Percentiles rank a stretch among this genome's conserved stretches.
Evolutionary conservation across 2,888 invertebrate genomes (phyloP).

Genomic region (Luffia ferchaultella): DNA sequence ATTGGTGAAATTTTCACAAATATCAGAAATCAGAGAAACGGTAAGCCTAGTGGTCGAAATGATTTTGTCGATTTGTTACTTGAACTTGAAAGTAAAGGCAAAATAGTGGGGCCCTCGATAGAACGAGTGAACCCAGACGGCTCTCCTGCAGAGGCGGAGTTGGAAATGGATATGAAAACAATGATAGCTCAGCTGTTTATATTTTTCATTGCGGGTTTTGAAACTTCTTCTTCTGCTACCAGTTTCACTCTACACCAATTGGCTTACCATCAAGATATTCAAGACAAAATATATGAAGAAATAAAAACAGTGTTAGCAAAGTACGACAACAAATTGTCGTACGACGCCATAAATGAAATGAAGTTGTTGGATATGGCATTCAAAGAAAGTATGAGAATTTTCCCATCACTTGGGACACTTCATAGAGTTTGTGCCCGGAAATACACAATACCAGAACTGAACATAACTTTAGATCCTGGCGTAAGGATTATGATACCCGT

Average conservation of each 20-base stretch:
- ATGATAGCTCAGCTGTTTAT: slow-evolving; percentile 19
- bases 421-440: slow-evolving; percentile 13
- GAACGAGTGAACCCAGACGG: slow-evolving; percentile 6
- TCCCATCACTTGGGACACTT: slow-evolving; percentile 14
- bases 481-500: slow-evolving; percentile 11
- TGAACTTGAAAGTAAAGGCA: not conserved
- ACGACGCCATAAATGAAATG: slow-evolving; percentile 13
- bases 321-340: slow-evolving; percentile 13
- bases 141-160: not conserved
- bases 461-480: slow-evolving; percentile 11
- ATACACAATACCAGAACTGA: slow-evolving; percentile 12
- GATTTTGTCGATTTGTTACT: slow-evolving; percentile 2
- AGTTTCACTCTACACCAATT: slow-evolving; percentile 23
- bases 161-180: slow-evolving; percentile 9
- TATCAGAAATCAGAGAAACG: slow-evolving; percentile 11
- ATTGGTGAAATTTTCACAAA: slow-evolving; percentile 21
- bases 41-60: slow-evolving; percentile 23
- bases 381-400: slow-evolving; percentile 18
- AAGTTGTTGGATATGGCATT: slow-evolving; percentile 15
- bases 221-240: slow-evolving; percentile 18
- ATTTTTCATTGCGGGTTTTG: slow-evolving; percentile 19
- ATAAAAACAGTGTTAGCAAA: slow-evolving; percentile 17
- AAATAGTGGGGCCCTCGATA: not conserved
- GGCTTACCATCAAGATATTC: slow-evolving; percentile 23
- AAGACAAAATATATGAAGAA: slow-evolving; percentile 22